Evolutionary conservation across 2,797 vertebrate species (phyloP).

Genomic region (Sebastes cheni): DNA sequence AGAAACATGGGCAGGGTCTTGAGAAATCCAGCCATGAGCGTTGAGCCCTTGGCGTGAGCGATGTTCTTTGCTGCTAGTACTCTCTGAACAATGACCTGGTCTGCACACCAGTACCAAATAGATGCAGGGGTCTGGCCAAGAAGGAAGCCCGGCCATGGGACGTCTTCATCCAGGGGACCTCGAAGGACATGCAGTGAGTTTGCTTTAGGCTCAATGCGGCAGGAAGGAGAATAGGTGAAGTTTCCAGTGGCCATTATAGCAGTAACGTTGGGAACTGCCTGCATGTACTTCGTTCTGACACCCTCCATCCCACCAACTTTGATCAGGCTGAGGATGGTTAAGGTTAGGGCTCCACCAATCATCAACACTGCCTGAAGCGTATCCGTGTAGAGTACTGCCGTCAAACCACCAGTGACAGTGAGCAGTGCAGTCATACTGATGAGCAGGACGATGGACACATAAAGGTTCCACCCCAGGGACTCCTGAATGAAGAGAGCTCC

Average conservation of each 20-base stretch:
- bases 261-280: conserved; percentile 91
- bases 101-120: conserved; percentile 99
- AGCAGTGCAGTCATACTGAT: conserved; percentile 95
- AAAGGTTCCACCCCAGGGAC: conserved; percentile 98
- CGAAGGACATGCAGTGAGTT: conserved; percentile 90
- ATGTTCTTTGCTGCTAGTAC: conserved; percentile 97
- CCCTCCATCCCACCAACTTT: conserved; percentile 95
- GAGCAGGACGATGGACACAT: conserved; percentile 93
- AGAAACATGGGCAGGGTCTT: conserved; percentile 98
- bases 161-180: conserved; percentile 92
- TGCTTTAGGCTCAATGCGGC: conserved; percentile 90
- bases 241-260: conserved; percentile 90
- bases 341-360: conserved; percentile 93
- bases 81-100: conserved; percentile 98
- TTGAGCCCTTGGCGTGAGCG: conserved; percentile 93
- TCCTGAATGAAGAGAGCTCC: conserved; percentile 98
- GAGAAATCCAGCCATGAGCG: conserved; percentile 96
- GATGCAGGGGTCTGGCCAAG: conserved; percentile 97
- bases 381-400: conserved; percentile 98
- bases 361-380: conserved; percentile 96
- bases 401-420: conserved; percentile 94
- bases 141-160: conserved; percentile 97
- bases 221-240: conserved; percentile 88
- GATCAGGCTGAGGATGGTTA: conserved; percentile 91
- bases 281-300: conserved; percentile 94